These are phyloP conservation scores for Dynastes tityus DNA, from an alignment of 2,888 invertebrate genomes.

Conservation along the genomic window DNA sequence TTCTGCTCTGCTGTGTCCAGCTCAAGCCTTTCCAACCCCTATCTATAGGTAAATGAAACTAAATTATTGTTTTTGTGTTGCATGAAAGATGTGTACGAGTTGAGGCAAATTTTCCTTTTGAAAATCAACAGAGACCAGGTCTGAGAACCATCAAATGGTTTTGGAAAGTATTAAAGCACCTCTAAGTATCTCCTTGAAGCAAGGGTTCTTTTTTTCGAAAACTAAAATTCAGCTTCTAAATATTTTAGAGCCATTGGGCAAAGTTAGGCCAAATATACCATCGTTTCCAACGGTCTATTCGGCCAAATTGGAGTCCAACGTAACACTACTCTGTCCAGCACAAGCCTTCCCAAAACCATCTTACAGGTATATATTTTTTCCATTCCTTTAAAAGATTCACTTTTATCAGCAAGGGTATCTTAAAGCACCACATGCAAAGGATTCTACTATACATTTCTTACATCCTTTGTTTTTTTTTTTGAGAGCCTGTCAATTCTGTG, in stretches of 20 bases:
- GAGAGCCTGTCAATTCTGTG: constrained; percentile 74
- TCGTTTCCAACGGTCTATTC: constrained; percentile 71
- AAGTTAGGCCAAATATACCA: constrained; percentile 69
- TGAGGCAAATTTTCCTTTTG: background rate
- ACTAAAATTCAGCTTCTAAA: constrained; percentile 46
- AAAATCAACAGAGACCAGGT: no score
- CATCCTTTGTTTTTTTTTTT: constrained; percentile 28
- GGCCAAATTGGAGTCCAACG: constrained; percentile 55
- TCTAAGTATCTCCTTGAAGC: no score
- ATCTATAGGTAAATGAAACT: constrained; percentile 69
- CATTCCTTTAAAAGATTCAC: background rate
- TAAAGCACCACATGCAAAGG: background rate
- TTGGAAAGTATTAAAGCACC: no score
- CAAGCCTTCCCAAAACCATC: constrained; percentile 73
- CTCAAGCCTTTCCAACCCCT: constrained; percentile 73
- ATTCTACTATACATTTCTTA: background rate
- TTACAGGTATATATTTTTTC: constrained; percentile 63
- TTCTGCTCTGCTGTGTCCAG: constrained; percentile 72
- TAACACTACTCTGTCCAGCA: constrained; percentile 71
- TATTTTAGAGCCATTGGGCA: constrained; percentile 71
- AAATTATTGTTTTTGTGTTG: background rate
- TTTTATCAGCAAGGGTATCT: no score
- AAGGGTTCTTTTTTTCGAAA: constrained; percentile 21
- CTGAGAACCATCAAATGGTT: no score
- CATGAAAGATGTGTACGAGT: background rate